Percentiles rank a stretch among this genome's conserved stretches.
Conservation (phyloP, 1,140 invertebrate species). For the Penaeus chinensis region DNA sequence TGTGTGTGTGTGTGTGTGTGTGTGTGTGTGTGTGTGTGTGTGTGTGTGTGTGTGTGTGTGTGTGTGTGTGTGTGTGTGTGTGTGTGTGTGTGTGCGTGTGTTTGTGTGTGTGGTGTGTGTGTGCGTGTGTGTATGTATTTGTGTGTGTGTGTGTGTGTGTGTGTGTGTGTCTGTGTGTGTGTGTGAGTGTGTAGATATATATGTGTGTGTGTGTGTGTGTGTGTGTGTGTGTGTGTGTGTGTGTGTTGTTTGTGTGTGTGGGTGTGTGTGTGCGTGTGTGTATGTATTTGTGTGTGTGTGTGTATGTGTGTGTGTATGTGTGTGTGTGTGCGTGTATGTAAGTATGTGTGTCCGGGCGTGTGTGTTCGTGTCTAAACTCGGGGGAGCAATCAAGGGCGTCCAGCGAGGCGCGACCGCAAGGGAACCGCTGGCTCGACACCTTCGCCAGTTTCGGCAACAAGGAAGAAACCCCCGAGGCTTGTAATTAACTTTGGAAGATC, state of each 20-base stretch:
- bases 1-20: not conserved
- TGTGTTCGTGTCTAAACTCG: too few relatives aligned
- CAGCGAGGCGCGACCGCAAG: too few relatives aligned
- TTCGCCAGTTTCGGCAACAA: too few relatives aligned
- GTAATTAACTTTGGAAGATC: too few relatives aligned
- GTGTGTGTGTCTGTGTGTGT: conserved; percentile 8
- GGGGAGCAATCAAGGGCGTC: too few relatives aligned
- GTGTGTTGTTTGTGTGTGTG: conserved; percentile 5
- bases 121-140: not conserved
- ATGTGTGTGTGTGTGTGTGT: not conserved
- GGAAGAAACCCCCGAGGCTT: too few relatives aligned
- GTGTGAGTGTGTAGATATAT: not conserved
- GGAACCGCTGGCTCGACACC: too few relatives aligned
- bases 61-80: conserved; percentile 15
- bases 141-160: not conserved
- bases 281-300: not conserved
- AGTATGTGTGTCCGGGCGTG: too few relatives aligned
- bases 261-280: conserved; percentile 5
- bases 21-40: not conserved
- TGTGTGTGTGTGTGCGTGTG: conserved; percentile 11
- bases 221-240: conserved; percentile 9
- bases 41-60: not conserved
- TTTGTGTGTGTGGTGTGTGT: not conserved
- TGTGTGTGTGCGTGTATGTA: not conserved
- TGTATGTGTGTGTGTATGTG: not conserved